Evolutionary conservation across 2,888 invertebrate species (phyloP).

Genomic region (Operophtera brumata): DNA sequence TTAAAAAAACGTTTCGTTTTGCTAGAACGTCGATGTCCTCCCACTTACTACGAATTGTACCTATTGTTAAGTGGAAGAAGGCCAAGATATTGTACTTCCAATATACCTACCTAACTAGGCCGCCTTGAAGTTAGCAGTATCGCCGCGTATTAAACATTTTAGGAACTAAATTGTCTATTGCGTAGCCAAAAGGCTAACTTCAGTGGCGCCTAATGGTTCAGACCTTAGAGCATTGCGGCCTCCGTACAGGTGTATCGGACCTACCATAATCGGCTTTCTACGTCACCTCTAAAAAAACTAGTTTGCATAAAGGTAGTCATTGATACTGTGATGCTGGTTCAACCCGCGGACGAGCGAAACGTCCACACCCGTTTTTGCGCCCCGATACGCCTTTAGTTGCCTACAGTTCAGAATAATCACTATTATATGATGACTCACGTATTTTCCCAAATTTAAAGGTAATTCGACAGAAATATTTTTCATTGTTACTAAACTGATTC

Average conservation of each 20-base stretch:
- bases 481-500: not conserved
- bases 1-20: conserved; percentile 58
- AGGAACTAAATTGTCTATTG: no score
- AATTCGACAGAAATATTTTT: not conserved
- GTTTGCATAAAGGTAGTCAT: conserved; percentile 64
- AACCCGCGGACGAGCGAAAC: conserved; percentile 52
- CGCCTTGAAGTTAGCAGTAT: no score
- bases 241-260: no score
- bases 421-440: conserved; percentile 34
- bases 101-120: conserved; percentile 29
- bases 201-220: no score
- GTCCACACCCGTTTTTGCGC: conserved; percentile 43
- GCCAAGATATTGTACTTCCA: conserved; percentile 64
- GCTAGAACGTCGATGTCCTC: conserved; percentile 55
- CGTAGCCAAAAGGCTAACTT: no score
- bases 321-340: conserved; percentile 42
- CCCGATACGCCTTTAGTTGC: conserved; percentile 25
- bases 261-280: not conserved
- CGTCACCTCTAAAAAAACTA: conserved; percentile 54
- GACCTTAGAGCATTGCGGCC: no score
- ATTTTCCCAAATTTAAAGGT: conserved; percentile 38
- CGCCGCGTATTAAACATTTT: no score
- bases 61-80: conserved; percentile 52
- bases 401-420: conserved; percentile 63
- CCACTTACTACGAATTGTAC: conserved; percentile 58